Evolutionary conservation across 2,797 vertebrate genomes (phyloP).

Genomic region (Trichosurus vulpecula): DNA sequence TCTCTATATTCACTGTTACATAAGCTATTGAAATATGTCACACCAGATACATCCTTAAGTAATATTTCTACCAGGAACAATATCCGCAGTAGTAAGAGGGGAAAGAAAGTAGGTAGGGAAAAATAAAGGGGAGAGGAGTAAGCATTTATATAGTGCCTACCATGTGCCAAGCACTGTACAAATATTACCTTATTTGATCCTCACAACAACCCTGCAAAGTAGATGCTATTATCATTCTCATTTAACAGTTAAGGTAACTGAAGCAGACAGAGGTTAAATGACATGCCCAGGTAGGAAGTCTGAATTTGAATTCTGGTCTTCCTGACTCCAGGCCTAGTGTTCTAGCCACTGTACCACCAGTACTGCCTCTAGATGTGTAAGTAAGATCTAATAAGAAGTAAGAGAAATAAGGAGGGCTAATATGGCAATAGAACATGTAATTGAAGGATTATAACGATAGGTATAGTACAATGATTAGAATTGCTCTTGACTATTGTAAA

Average conservation of each 20-base stretch:
- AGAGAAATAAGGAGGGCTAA: background rate
- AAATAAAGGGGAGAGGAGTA: background rate
- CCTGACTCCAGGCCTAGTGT: background rate
- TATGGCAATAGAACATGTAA: background rate
- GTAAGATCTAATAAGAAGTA: background rate
- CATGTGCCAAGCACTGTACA: background rate
- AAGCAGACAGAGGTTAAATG: background rate
- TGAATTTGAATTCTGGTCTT: background rate
- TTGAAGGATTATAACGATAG: background rate
- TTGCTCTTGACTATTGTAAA: background rate
- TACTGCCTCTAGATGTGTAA: background rate
- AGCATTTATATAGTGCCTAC: background rate
- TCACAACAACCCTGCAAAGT: background rate
- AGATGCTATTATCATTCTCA: background rate
- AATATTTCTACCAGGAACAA: background rate
- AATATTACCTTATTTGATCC: background rate
- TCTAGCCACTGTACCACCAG: background rate
- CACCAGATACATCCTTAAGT: background rate
- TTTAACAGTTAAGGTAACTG: background rate
- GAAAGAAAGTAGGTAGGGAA: background rate
- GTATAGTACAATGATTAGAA: background rate
- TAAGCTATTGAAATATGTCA: background rate
- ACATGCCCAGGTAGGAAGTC: background rate
- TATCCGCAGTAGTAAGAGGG: background rate
- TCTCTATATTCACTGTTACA: background rate